Percentiles rank a stretch among this genome's conserved stretches.
Evolutionary conservation across 2,797 vertebrate species (phyloP).

Genomic region (Threskiornis aethiopicus): DNA sequence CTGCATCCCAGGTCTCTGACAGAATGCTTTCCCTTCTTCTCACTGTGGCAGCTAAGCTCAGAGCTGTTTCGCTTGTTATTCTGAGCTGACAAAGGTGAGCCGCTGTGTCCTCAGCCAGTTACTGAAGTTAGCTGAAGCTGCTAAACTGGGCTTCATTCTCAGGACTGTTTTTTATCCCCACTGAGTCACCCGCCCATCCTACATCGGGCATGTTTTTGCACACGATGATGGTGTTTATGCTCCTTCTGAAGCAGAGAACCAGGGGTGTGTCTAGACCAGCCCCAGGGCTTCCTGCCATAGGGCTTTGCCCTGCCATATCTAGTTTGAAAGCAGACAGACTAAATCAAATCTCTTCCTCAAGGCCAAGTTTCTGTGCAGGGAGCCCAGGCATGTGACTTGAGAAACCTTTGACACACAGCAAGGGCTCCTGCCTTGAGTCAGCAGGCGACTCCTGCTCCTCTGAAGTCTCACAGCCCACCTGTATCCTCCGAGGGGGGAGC

Average conservation of each 20-base stretch:
- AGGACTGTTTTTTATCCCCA: neutral
- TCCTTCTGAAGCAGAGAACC: constrained; percentile 16
- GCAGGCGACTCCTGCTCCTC: neutral
- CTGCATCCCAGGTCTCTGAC: neutral
- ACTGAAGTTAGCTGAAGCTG: neutral
- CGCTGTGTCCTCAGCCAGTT: neutral
- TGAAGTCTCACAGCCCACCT: neutral
- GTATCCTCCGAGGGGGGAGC: neutral
- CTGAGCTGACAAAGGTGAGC: neutral
- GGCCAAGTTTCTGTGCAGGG: neutral
- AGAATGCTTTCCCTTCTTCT: neutral
- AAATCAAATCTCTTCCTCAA: neutral
- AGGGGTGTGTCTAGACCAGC: constrained; percentile 41
- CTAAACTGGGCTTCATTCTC: neutral
- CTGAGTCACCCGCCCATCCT: constrained; percentile 4
- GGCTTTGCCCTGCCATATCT: neutral
- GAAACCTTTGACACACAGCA: constrained; percentile 2
- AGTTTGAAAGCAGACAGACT: neutral
- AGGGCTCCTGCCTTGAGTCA: neutral
- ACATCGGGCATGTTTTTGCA: neutral
- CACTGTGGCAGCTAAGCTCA: neutral
- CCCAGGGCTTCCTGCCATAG: constrained; percentile 12
- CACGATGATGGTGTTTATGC: neutral
- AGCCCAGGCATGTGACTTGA: neutral
- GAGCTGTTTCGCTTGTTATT: neutral